phyloP scores from a whole-genome alignment of 1,140 invertebrate genomes.

The Drosophila seguyi region DNA sequence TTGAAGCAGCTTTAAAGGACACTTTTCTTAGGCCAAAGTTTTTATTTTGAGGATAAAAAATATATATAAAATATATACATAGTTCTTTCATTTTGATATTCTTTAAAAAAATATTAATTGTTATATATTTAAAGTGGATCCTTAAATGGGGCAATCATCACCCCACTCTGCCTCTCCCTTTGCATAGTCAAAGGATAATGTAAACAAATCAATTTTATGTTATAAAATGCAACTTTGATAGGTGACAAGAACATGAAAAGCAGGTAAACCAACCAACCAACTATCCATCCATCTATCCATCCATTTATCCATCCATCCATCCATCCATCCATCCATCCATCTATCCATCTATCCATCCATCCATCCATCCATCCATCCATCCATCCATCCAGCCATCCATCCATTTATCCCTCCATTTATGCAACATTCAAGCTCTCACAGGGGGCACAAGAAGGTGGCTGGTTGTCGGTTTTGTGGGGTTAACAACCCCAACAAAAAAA shows the following conservation, averaged over 20 bases:
- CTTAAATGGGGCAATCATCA: background rate
- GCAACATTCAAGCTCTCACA: slow-evolving; percentile 42
- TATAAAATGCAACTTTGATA: slow-evolving; percentile 8
- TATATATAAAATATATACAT: background rate
- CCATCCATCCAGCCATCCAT: background rate
- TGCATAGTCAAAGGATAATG: background rate
- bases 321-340: too few relatives aligned
- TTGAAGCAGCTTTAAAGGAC: too few relatives aligned
- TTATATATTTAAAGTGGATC: background rate
- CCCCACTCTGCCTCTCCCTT: too few relatives aligned
- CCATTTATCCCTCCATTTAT: slow-evolving; percentile 22
- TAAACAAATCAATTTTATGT: background rate
- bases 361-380: too few relatives aligned
- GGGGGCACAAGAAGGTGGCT: background rate
- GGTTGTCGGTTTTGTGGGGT: slow-evolving; percentile 42
- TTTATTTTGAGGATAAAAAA: too few relatives aligned
- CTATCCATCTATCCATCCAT: too few relatives aligned
- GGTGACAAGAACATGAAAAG: slow-evolving; percentile 1
- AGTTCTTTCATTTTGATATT: background rate
- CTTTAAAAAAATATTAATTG: background rate
- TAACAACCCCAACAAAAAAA: slow-evolving; percentile 64
- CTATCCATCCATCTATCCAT: too few relatives aligned
- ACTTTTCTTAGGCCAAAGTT: too few relatives aligned
- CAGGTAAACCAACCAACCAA: slow-evolving; percentile 3
- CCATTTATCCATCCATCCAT: too few relatives aligned